These are phyloP conservation scores for Tetranychus cinnabarinus DNA, from an alignment of 1,140 invertebrate species.

Conservation along the genomic window DNA sequence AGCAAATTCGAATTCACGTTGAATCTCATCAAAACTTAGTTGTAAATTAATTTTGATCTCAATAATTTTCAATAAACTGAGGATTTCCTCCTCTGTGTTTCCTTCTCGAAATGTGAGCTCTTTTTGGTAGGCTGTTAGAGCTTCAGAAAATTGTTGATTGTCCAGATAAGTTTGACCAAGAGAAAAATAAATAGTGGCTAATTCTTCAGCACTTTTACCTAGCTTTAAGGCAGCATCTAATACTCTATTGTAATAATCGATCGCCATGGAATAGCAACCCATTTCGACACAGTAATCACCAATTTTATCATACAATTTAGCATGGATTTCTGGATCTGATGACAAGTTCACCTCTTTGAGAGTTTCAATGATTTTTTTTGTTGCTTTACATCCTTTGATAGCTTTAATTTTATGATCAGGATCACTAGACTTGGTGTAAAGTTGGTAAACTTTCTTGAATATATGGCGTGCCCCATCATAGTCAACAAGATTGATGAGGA, in stretches of 20 bases:
- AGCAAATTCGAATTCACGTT: neutral
- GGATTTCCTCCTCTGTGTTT: slow-evolving; percentile 35
- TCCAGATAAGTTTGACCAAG: slow-evolving; percentile 69
- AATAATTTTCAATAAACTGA: slow-evolving; percentile 37
- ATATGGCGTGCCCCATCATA: slow-evolving; percentile 40
- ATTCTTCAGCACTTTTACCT: slow-evolving; percentile 26
- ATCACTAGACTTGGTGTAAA: slow-evolving; percentile 30
- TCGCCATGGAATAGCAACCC: slow-evolving; percentile 39
- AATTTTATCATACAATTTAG: slow-evolving; percentile 47
- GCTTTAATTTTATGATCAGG: slow-evolving; percentile 24
- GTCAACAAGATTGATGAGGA: slow-evolving; percentile 37
- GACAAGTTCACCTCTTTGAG: slow-evolving; percentile 28
- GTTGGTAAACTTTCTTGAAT: slow-evolving; percentile 44
- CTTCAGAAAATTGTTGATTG: slow-evolving; percentile 40
- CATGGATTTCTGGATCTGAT: slow-evolving; percentile 27
- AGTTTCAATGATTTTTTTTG: slow-evolving; percentile 33
- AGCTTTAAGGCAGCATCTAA: slow-evolving; percentile 29
- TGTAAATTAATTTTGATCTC: slow-evolving; percentile 19
- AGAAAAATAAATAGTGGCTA: slow-evolving; percentile 53
- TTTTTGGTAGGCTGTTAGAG: slow-evolving; percentile 47
- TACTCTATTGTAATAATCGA: slow-evolving; percentile 48
- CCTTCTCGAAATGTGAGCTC: slow-evolving; percentile 41
- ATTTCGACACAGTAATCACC: slow-evolving; percentile 49
- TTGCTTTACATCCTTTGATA: neutral
- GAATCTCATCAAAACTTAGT: neutral